These are phyloP conservation scores for Hippopotamyrus pictus DNA, from an alignment of 2,797 vertebrate genomes.

Conservation along the genomic window DNA sequence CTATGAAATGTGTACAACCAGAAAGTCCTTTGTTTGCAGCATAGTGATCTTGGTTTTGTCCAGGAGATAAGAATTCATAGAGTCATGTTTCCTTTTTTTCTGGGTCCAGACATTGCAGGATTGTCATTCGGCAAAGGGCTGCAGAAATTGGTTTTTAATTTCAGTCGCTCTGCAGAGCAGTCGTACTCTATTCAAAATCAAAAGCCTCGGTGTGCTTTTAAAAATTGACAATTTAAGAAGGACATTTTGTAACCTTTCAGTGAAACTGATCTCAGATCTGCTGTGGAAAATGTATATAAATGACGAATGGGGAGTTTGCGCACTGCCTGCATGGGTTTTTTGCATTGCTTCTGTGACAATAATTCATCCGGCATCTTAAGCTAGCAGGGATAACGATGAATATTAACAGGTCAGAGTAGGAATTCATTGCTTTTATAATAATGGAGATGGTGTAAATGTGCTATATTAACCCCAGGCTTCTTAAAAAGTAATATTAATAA, in stretches of 20 bases:
- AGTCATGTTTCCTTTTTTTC: not conserved
- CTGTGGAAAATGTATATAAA: not conserved
- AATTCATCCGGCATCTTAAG: not conserved
- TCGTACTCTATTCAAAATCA: not conserved
- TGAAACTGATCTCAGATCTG: not conserved
- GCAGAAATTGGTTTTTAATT: not conserved
- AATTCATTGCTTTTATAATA: not conserved
- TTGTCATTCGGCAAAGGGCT: not conserved
- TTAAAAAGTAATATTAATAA: not conserved
- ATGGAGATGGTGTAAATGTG: not conserved
- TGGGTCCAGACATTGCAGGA: not conserved
- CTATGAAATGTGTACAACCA: not conserved
- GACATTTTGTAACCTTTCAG: not conserved
- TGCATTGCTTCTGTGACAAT: not conserved
- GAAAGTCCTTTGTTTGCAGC: not conserved
- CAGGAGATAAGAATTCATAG: not conserved
- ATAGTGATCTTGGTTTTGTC: not conserved
- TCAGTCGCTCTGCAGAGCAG: not conserved
- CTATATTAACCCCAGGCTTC: not conserved
- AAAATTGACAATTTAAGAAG: not conserved
- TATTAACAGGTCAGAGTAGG: not conserved
- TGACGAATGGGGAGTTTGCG: not conserved
- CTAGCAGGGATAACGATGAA: not conserved
- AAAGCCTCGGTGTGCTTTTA: not conserved
- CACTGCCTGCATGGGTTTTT: not conserved